A percentile compares a stretch with the other conserved stretches of the same genome.
Evolutionary conservation across 92 coral and sea anemone genomes (phyloP).

Genomic region (Muricea muricata): DNA sequence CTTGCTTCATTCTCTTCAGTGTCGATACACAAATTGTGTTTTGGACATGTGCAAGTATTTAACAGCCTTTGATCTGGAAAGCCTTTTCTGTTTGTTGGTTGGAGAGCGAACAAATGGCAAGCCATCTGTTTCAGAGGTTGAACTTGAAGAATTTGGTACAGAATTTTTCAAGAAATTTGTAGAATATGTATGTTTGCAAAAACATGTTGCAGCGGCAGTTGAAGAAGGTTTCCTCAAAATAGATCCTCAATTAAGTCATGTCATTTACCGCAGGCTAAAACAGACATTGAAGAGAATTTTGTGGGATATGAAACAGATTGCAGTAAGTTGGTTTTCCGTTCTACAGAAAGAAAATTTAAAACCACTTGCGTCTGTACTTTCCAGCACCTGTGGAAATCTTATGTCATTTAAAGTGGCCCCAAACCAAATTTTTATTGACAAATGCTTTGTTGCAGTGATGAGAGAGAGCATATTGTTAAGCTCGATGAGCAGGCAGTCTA

Average conservation of each 20-base stretch:
- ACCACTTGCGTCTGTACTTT: not conserved
- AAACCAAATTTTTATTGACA: not conserved
- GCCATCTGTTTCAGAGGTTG: not conserved
- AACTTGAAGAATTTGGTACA: slow-evolving; percentile 21
- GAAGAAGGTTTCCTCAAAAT: not conserved
- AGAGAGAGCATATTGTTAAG: not conserved
- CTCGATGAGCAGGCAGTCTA: slow-evolving; percentile 9
- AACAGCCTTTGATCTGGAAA: slow-evolving; percentile 1
- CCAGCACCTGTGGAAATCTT: not conserved
- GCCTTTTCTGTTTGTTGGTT: not conserved
- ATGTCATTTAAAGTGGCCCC: not conserved
- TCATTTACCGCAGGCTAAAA: not conserved
- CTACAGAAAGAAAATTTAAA: not conserved
- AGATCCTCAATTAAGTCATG: slow-evolving; percentile 12
- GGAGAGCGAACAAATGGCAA: slow-evolving; percentile 13
- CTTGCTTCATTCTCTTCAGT: not conserved
- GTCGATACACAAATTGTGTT: slow-evolving; percentile 1
- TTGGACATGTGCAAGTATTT: slow-evolving; percentile 17
- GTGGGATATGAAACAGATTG: not conserved
- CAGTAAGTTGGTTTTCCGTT: slow-evolving; percentile 1
- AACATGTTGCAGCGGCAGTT: not conserved
- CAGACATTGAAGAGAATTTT: slow-evolving; percentile 6
- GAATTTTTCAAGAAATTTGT: not conserved
- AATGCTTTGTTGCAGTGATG: slow-evolving; percentile 4
- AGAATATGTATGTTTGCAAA: not conserved